phyloP scores from a whole-genome alignment of 2,113 vertebrate species.

The Datnioides undecimradiatus region DNA sequence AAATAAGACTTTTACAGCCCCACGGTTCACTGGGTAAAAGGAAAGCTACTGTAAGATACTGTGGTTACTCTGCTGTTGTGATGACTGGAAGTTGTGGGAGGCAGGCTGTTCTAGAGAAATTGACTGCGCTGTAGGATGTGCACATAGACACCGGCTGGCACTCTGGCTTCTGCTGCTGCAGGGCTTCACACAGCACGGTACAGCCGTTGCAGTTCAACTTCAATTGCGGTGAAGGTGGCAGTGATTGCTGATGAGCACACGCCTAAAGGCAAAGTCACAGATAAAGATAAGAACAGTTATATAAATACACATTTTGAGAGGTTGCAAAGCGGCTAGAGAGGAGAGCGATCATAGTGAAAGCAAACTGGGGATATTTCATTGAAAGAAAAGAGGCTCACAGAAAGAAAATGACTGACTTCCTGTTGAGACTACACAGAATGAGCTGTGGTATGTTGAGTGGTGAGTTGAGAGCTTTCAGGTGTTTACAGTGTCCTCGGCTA shows the following conservation, averaged over 20 bases:
- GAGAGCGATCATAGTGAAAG: not conserved
- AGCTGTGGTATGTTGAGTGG: conserved; percentile 3
- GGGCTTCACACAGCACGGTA: not conserved
- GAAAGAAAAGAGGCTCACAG: conserved; percentile 5
- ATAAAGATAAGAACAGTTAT: not conserved
- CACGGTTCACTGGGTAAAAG: not conserved
- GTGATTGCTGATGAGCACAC: not conserved
- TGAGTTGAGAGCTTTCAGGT: not conserved
- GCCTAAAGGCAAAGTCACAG: not conserved
- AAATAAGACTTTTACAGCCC: conserved; percentile 8
- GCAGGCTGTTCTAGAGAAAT: not conserved
- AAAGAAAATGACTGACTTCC: conserved; percentile 45
- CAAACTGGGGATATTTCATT: conserved; percentile 6
- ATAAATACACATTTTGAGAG: no score
- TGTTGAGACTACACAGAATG: conserved; percentile 31
- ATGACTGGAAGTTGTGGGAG: not conserved
- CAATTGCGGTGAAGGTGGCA: not conserved
- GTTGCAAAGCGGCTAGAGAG: no score
- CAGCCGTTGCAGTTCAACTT: not conserved
- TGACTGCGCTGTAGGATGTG: not conserved
- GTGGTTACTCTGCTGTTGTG: conserved; percentile 3
- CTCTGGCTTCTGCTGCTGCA: not conserved
- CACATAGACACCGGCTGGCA: not conserved
- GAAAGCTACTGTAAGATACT: not conserved
- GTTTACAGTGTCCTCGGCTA: not conserved